Base-by-base conservation (phyloP, 2,888 invertebrate species). In the Willowsia nigromaculata region DNA sequence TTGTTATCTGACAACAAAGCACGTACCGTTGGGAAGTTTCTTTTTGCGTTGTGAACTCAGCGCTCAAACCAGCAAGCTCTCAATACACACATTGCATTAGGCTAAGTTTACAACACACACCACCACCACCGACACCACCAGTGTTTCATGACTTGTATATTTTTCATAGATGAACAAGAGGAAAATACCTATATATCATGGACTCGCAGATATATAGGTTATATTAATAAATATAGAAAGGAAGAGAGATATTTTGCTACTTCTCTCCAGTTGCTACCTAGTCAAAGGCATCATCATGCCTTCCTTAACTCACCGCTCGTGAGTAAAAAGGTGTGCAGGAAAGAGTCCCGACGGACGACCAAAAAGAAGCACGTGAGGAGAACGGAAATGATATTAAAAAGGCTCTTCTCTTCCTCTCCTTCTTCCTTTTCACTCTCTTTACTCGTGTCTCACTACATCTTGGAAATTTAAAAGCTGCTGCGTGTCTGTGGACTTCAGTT, bases 301-400 rank as follows among this genome's bases (percentile, higher is more conserved):
- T 76, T 76, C n/a, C 27, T 25, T 50, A 43, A 13, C 27, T 74
- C 27, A 47, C 56, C 40, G 22, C 53, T 50, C 25, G 47, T 62
- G 80, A 56, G 53, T n/a, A 80, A 80, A 81, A 87, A 87, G 87
- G 81, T 87, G 87, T 81, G 50, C 74, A 82, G 74, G 81, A 83
- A 83, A 74, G 43, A 71, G 74, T 89, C 89, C 85, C 89, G 59
- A 56, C 43, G 81, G 89, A 85, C 88, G 37, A 56, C 62, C 78
- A 62, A 78, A 62, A 83, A 68, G 81, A 40, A 83, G 89, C 91
- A 91, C 90, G 90, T 91, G 90, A 91, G 87, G 80, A 90, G 91
- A 88, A 86, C 90, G 90, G 91, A 91, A 90, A 91, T 90, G 90
- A 90, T 88, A 88, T 85, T 88, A 86, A 90, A 90, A 81, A 85